These are phyloP conservation scores for Heterodera carotae DNA, from an alignment of 1,140 invertebrate species.

Conservation along the genomic window DNA sequence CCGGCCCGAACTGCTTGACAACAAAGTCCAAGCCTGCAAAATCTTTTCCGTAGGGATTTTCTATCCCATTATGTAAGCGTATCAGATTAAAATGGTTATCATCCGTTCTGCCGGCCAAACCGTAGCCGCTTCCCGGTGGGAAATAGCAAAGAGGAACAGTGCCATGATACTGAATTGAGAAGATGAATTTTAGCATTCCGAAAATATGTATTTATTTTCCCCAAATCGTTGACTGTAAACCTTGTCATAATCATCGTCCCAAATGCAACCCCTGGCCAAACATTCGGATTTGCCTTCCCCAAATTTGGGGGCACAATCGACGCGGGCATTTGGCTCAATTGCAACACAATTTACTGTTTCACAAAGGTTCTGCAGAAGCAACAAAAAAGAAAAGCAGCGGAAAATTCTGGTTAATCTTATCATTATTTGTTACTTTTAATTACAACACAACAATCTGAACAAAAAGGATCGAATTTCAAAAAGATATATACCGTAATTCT, in stretches of 20 bases:
- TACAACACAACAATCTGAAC: no score
- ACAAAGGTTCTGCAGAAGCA: neutral
- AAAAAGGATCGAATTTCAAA: no score
- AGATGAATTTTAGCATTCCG: neutral
- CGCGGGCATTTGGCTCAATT: conserved; percentile 13
- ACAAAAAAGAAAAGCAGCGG: neutral
- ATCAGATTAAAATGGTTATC: conserved; percentile 4
- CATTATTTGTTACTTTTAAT: no score
- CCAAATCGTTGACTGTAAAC: neutral
- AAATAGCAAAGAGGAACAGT: conserved; percentile 53
- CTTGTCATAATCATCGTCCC: conserved; percentile 67
- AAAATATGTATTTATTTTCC: neutral
- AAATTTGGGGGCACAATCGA: conserved; percentile 27
- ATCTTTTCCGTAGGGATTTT: conserved; percentile 40
- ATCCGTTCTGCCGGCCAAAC: conserved; percentile 14
- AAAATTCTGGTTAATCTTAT: neutral
- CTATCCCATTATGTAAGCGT: neutral
- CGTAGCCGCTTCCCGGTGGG: conserved; percentile 47
- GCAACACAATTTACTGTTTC: neutral
- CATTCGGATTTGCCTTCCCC: conserved; percentile 70
- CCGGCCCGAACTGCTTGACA: conserved; percentile 36
- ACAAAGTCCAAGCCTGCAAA: conserved; percentile 32
- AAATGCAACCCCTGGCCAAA: conserved; percentile 75
- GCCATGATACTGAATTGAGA: conserved; percentile 29
- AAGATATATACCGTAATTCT: no score